Evolutionary conservation across 92 coral and sea anemone genomes (phyloP), one percentile per base, ranked within the genome.

Genomic region (Paragorgia papillata): DNA sequence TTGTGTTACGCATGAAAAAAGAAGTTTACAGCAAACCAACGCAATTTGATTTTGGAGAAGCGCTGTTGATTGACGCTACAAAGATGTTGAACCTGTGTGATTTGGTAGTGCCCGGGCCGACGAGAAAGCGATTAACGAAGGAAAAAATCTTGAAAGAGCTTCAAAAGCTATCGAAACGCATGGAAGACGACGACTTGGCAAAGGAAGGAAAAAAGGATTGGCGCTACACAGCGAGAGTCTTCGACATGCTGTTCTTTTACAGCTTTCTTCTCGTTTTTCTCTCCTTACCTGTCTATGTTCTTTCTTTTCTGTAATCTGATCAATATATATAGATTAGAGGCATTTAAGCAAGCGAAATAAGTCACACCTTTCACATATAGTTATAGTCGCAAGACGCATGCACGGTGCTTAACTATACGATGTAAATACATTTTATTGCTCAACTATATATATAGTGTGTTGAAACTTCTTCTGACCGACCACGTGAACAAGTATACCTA

Each of bases 241-340:
- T 92, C 50, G 97, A 92, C 64, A 84, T 89, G 44, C 57, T 92
- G 7, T 92, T 92, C 57, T 92, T 92, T 77, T 73, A 83, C 53
- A 29, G 80, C 50, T 92, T 90, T 33, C 39, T 92, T 20, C 9
- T 90, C 10, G 87, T 90, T 24, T 85, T 85, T 79, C 14, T 83
- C 21, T 59, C 60, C 28, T 83, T 92, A 4, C 69, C 82, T 17
- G 57, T 55, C 53, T 55, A 91, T 15, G 83, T 90, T 39, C 80
- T 90, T n/a, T 54, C 88, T 14, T 64, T 37, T 28, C n/a, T 19
- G 28, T 64, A 64, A 64, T 37, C 43, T 37, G 43, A 37, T 37
- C 10, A n/a, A n/a, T n/a, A n/a, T n/a, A n/a, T n/a, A n/a, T n/a
- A n/a, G n/a, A n/a, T n/a, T n/a, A n/a, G n/a, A n/a, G n/a, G n/a